phyloP scores from a whole-genome alignment of 2,113 vertebrate genomes.

The human (Homo sapiens) region DNA sequence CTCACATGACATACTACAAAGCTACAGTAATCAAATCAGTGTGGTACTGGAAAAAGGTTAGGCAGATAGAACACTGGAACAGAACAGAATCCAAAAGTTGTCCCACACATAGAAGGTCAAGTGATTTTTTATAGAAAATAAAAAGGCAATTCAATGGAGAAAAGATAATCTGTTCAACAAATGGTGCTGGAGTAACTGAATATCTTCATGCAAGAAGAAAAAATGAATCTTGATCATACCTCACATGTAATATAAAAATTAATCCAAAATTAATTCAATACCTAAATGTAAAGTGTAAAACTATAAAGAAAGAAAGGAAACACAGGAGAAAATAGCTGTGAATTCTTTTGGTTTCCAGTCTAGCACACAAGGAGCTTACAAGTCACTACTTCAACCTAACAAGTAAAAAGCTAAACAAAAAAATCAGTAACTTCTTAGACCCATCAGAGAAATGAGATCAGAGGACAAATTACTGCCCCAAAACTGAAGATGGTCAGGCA shows the following conservation, averaged over 20 bases:
- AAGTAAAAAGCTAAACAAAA: background rate
- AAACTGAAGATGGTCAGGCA: background rate
- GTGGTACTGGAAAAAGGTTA: background rate
- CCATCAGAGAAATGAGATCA: background rate
- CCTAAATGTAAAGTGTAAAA: background rate
- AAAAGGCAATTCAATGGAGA: background rate
- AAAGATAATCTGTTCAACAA: background rate
- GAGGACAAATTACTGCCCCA: background rate
- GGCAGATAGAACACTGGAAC: no score
- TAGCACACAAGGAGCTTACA: background rate
- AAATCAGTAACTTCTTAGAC: no score
- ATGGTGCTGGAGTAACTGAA: background rate
- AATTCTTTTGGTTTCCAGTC: background rate
- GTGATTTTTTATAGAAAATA: background rate
- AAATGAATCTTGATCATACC: background rate
- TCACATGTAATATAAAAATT: background rate
- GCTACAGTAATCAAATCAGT: background rate
- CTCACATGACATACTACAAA: background rate
- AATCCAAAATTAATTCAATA: no score
- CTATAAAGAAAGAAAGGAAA: background rate
- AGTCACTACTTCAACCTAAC: background rate
- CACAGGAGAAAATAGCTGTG: background rate
- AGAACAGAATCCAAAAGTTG: background rate
- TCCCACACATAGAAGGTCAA: background rate
- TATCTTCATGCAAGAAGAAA: background rate